Base-by-base conservation (phyloP, 2,888 invertebrate genomes). In the Chymomyza procnemis region DNA sequence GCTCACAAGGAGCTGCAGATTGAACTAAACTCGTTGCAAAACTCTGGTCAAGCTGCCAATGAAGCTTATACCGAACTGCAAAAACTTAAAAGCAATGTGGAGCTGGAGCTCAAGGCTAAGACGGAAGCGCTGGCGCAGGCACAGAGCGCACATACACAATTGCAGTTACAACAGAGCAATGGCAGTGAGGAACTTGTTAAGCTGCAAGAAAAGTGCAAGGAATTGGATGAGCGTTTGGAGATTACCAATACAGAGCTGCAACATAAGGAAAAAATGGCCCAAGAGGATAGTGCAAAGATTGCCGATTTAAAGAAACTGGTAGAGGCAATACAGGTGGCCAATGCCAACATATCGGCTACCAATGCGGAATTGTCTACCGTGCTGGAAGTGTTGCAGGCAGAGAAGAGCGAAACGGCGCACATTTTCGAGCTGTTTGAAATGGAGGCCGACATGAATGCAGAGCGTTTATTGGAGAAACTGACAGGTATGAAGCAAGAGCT, bases 391-490 rank as follows among this genome's bases (percentile, higher is more conserved):
- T 75, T 89, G 1, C 88, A 88, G 47, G 82, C 85, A 3, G 88
- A 89, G 64, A 89, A 89, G 54, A 84, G 83, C 61, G 89, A 89
- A 61, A 89, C 84, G 6, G 78, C 85, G 9, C 80, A 89, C 61
- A 89, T 88, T 8, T 89, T 89, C 47, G 89, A 89, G 73, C 73
- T 89, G 0, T 89, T 89, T 50, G 89, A 89, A 77, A 88, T 89
- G 87, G 89, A 89, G 67, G 69, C 88, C 1, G 89, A 89, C 60
- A 82, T 84, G 74, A 89, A 88, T 64, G 71, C 78, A 0, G 81
- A 78, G 61, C 76, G 86, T 2, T 61, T 89, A 19, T 64, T 82
- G 3, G 86, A 87, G 63, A 87, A 83, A 55, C 60, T 87, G 3
- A 75, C 82, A 22, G 76, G 71, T 12, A 73, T 89, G 66, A 87